A percentile compares a stretch with the other conserved stretches of the same genome.
Conservation (phyloP, 1,140 invertebrate genomes). For the Centruroides sculpturatus region DNA sequence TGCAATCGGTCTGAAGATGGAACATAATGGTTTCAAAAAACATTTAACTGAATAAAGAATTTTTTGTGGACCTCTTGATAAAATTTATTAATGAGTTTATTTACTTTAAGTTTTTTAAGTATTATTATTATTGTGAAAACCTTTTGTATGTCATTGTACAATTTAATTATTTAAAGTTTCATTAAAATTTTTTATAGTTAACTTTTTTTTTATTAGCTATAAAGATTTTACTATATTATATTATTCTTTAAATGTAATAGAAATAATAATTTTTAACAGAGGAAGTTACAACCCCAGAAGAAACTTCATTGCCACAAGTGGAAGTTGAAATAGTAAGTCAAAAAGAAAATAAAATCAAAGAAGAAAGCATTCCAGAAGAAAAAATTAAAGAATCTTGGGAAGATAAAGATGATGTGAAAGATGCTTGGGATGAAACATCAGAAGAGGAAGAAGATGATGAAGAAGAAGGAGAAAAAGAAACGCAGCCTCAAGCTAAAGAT, state of each 20-base stretch:
- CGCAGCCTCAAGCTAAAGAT: slow-evolving; percentile 15
- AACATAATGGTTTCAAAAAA: no score
- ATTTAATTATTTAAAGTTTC: no score
- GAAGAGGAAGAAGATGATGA: slow-evolving; percentile 43
- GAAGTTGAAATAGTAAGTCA: slow-evolving; percentile 20
- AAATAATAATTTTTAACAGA: not conserved
- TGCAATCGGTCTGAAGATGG: no score
- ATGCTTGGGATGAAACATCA: slow-evolving; percentile 32
- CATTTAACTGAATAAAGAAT: no score
- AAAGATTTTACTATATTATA: no score
- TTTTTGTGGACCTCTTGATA: no score
- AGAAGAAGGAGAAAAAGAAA: slow-evolving; percentile 4
- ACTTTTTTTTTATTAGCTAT: no score
- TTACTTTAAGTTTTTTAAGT: no score
- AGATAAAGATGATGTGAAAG: slow-evolving; percentile 21
- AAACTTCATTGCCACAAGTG: not conserved
- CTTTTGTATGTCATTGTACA: no score
- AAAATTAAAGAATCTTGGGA: slow-evolving; percentile 11
- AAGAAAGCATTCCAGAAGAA: slow-evolving; percentile 29
- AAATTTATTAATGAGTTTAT: no score
- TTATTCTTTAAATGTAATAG: not conserved
- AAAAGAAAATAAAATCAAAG: slow-evolving; percentile 34
- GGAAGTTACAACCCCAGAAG: not conserved
- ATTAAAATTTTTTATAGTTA: no score
- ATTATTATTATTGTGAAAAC: no score